Evolutionary conservation across 2,888 invertebrate genomes (phyloP), one percentile per base, ranked within the genome.

Genomic region (Reticulitermes lucifugus): DNA sequence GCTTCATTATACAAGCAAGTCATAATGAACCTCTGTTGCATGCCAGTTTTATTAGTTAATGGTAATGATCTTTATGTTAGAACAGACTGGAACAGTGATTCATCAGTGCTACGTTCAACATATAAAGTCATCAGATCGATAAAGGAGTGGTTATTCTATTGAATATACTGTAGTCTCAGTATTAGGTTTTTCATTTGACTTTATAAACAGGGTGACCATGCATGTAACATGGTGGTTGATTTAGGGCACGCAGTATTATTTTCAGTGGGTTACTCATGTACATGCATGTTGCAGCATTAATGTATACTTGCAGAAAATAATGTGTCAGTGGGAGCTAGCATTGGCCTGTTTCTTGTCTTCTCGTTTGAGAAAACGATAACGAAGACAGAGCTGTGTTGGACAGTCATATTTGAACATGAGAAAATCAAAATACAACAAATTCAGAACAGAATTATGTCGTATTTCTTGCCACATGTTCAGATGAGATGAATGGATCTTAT

Each of bases 101-200:
- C 59, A 82, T 55, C 79, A 84, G 51, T 79, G 84, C 84, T 84
- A 65, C 65, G 79, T 79, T 35, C 25, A 65, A 70, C 43, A 35
- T 29, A 60, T 60, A 79, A 79, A 79, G 75, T 83, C 41, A 84
- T 59, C 60, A 77, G 60, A 60, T 79, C 79, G 77, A 83, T 77
- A 84, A 60, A 60, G 77, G 59, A 79, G 43, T 35, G 60, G 73
- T 46, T 46, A 12, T 79, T 79, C 80, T 84, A 84, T 84, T 79
- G 70, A 79, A 84, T 84, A 84, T 80, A 84, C 84, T 84, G 65
- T 84, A 84, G 84, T 71, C 21, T 83, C 65, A 81, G 81, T 35
- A 70, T 81, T 81, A 81, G 81, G 25, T 81, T 81, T 80, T 81
- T 81, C 65, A 70, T 81, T 81, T 81, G 25, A 81, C 65, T 81